These are phyloP conservation scores for Pseudomyrmex flavicornis DNA, from an alignment of 1,140 invertebrate genomes.

Conservation along the genomic window DNA sequence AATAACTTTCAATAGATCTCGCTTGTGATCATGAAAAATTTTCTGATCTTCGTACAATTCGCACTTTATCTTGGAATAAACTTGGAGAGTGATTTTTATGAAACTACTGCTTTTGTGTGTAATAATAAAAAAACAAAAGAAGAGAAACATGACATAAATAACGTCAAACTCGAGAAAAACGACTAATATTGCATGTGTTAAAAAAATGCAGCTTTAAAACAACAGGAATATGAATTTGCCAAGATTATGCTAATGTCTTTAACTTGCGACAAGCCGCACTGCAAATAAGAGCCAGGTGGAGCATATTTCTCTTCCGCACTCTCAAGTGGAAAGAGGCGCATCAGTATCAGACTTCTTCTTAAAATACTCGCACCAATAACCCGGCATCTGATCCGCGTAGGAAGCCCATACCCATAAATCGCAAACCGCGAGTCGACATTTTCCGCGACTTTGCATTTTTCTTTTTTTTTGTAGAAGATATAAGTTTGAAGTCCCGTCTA, in stretches of 20 bases:
- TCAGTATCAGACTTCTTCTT: constrained; percentile 65
- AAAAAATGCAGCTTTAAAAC: background rate
- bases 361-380: constrained; percentile 49
- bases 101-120: no score
- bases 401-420: constrained; percentile 37
- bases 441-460: background rate
- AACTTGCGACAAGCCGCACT: constrained; percentile 33
- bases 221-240: constrained; percentile 24
- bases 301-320: constrained; percentile 62
- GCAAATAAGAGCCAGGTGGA: constrained; percentile 51
- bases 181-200: no score
- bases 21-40: background rate
- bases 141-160: no score
- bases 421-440: constrained; percentile 18
- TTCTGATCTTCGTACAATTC: background rate
- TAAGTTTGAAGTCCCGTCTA: background rate
- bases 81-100: background rate
- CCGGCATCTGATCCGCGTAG: constrained; percentile 14
- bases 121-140: no score
- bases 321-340: constrained; percentile 53
- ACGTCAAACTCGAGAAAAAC: background rate
- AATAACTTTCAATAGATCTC: constrained; percentile 13
- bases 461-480: background rate
- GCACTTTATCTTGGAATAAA: background rate
- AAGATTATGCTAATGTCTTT: constrained; percentile 66